phyloP scores from a whole-genome alignment of 2,113 vertebrate genomes.

The Odontesthes bonariensis region DNA sequence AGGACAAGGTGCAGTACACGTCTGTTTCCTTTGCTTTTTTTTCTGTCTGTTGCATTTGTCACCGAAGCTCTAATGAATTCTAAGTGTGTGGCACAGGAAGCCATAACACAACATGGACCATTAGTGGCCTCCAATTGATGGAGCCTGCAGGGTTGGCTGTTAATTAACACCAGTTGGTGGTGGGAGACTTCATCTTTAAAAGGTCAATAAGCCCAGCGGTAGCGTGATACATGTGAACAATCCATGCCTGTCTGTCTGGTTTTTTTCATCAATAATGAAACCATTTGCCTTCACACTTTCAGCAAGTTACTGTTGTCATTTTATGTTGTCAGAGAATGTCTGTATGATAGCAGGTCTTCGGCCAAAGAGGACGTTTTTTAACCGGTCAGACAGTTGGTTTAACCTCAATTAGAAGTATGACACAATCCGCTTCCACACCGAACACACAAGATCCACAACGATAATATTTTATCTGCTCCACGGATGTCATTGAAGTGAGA shows the following conservation, averaged over 20 bases:
- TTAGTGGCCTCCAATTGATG: constrained; percentile 20
- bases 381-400: constrained; percentile 1
- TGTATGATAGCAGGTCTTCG: not conserved
- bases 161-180: constrained; percentile 39
- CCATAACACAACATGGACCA: not conserved
- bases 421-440: not conserved
- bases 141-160: constrained; percentile 24
- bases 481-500: too few relatives aligned
- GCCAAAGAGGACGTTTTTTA: not conserved
- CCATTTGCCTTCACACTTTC: constrained; percentile 1
- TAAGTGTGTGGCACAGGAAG: constrained; percentile 1
- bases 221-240: not conserved
- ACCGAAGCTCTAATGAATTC: not conserved
- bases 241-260: not conserved
- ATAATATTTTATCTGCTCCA: too few relatives aligned
- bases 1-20: constrained; percentile 70
- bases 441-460: too few relatives aligned
- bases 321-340: constrained; percentile 13
- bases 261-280: constrained; percentile 4
- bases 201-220: constrained; percentile 32
- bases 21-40: not conserved
- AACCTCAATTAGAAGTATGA: not conserved
- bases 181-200: constrained; percentile 15
- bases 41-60: not conserved
- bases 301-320: not conserved